Conservation (phyloP, 2,797 vertebrate species). For the Falco columbarius region DNA sequence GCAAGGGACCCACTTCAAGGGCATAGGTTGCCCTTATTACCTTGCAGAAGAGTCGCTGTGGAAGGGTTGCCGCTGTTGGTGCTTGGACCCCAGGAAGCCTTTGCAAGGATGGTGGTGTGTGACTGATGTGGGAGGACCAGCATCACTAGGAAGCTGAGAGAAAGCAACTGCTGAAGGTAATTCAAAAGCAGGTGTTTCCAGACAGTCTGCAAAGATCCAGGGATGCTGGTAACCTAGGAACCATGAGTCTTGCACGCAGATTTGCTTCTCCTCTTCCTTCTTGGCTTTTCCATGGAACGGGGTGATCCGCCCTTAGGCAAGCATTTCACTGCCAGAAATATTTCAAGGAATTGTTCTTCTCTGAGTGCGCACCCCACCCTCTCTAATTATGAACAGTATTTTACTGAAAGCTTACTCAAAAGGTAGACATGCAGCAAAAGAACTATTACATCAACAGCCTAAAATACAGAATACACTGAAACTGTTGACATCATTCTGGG, state of each 20-base stretch:
- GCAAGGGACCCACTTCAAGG: background rate
- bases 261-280: background rate
- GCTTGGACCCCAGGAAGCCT: background rate
- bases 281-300: background rate
- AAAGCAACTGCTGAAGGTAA: background rate
- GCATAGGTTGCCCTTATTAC: background rate
- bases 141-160: background rate
- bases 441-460: background rate
- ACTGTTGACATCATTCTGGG: conserved; percentile 44
- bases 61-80: background rate
- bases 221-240: background rate
- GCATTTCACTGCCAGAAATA: conserved; percentile 33
- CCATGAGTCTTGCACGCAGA: accelerated
- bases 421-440: conserved; percentile 11
- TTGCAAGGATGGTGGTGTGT: background rate
- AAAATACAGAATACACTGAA: conserved; percentile 27
- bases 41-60: background rate
- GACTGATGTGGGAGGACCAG: background rate
- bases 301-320: background rate
- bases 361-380: conserved; percentile 37
- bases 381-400: conserved; percentile 69
- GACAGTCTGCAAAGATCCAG: background rate
- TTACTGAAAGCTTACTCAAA: conserved; percentile 66
- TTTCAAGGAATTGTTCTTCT: conserved; percentile 65
- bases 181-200: background rate